phyloP scores from a whole-genome alignment of 2,113 vertebrate genomes.

The Ranitomeya imitator region DNA sequence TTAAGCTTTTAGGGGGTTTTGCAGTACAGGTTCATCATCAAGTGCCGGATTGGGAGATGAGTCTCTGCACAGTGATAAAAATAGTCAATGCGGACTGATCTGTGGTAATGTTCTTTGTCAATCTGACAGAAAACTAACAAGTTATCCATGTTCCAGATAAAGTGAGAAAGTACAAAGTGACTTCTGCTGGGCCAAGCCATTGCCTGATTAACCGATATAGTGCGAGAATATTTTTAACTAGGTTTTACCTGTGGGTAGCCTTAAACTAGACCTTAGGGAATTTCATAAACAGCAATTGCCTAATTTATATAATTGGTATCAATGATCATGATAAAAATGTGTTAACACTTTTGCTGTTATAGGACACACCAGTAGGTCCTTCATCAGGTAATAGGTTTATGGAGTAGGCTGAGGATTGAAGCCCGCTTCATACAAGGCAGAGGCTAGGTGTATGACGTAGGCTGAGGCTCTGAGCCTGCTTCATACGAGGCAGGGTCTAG shows the following conservation, averaged over 20 bases:
- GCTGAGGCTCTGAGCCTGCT: no score
- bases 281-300: no score
- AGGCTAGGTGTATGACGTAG: no score
- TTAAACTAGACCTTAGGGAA: background rate
- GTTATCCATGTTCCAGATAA: background rate
- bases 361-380: no score
- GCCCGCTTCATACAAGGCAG: no score
- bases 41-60: conserved; percentile 5
- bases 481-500: no score
- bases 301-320: no score
- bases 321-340: background rate
- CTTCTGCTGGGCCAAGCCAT: background rate
- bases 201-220: background rate
- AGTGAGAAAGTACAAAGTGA: background rate
- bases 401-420: no score
- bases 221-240: background rate
- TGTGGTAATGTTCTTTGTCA: background rate
- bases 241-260: background rate
- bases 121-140: conserved; percentile 15
- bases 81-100: conserved; percentile 9
- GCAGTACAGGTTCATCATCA: conserved; percentile 28
- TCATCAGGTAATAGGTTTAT: no score
- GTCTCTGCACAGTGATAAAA: conserved; percentile 16
- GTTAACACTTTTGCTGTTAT: no score
- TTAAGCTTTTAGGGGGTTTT: conserved; percentile 40